phyloP scores from a whole-genome alignment of 2,797 vertebrate genomes.

The Rhynchotus rufescens region DNA sequence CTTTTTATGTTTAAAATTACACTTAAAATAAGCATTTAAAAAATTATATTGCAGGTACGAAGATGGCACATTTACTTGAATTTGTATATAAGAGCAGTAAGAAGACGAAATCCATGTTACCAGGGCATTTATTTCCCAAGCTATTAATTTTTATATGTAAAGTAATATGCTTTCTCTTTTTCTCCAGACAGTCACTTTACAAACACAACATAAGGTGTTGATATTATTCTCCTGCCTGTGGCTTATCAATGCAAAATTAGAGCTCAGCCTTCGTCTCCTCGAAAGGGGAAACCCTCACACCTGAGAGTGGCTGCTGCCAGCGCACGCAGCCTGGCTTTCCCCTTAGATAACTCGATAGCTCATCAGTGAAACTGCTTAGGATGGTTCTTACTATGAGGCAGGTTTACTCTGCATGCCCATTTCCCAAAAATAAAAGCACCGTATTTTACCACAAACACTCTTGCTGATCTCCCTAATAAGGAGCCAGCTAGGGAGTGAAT shows the following conservation, averaged over 20 bases:
- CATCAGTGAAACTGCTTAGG: not conserved
- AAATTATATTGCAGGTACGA: not conserved
- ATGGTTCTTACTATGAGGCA: not conserved
- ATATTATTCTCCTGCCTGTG: not conserved
- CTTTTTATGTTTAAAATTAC: not conserved
- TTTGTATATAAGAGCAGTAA: not conserved
- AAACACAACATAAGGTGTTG: not conserved
- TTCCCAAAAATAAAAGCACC: not conserved
- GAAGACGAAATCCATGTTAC: not conserved
- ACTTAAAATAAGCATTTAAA: not conserved
- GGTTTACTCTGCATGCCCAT: not conserved
- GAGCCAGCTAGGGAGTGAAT: not conserved
- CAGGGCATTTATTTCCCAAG: not conserved
- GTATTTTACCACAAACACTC: not conserved
- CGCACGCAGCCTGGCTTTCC: not conserved
- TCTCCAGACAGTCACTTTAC: not conserved
- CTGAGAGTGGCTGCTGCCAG: not conserved
- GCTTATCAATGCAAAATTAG: not conserved
- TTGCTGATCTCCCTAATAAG: not conserved
- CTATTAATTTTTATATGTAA: not conserved
- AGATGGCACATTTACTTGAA: not conserved
- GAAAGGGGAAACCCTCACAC: not conserved
- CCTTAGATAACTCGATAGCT: not conserved
- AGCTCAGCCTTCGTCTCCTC: not conserved
- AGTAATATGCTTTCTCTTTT: not conserved